Base-by-base conservation (phyloP, 2,113 vertebrate genomes). In the Brachypteracias leptosomus region DNA sequence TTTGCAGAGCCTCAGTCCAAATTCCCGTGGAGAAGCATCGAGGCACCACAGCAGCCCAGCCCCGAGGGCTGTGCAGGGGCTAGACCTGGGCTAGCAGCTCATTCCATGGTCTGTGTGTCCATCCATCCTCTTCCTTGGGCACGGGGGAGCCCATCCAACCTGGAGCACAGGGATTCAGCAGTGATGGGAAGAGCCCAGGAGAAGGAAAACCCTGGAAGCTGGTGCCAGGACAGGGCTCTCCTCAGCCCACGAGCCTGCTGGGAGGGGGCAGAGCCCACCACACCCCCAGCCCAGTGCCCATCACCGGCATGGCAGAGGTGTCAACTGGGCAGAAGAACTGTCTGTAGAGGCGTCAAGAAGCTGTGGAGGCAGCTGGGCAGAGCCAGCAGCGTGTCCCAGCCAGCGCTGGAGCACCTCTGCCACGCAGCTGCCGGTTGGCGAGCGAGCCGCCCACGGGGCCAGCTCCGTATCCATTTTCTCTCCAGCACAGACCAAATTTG, bases 161-260 rank as follows among this genome's bases (percentile, higher is more conserved):
- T 18, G 57, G 21, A n/a, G 24, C n/a, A 31, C 18, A 22, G 16
- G 65, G 26, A 11, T 22, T 10, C 6, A 8, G 75, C 66, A 72
- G 26, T 16, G 0, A 3, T 1, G 44, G 67, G 33, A 24, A 36
- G 10, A 7, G 10, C 11, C 40, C 3, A 4, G 36, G 28, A 0
- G 7, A 16, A 38, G 73, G 47, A 59, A 78, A 26, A 33, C 1
- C 24, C 9, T 1, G 58, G 33, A 49, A 52, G 61, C 5, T 7
- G 76, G 42, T 13, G 36, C 46, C 86, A 36, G 62, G 70, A 57
- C n/a, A 82, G 42, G 12, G 46, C 70, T 81, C 78, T 31, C 35
- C 2, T 3, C 29, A 61, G 21, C 66, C 35, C 5, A 0, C 0
- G 17, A 79, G n/a, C 24, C n/a, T 54, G 0, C 13, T 0, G 1